Conservation (phyloP, 2,113 vertebrate species). For the Xerus inauris region DNA sequence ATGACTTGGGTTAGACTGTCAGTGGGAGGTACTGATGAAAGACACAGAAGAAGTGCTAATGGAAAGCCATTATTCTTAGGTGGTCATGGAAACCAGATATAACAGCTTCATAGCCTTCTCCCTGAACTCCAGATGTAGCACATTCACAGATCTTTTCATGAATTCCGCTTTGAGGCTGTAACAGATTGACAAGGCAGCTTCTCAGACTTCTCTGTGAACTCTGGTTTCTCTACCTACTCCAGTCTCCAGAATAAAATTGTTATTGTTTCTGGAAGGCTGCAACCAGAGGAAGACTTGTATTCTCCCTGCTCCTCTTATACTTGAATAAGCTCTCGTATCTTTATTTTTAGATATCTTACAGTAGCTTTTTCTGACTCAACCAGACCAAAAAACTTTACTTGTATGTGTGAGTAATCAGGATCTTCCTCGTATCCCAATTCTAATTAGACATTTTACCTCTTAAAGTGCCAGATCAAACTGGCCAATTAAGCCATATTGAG, state of each 20-base stretch:
- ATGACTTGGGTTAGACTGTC: background rate
- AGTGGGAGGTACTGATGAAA: background rate
- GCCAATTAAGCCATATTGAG: background rate
- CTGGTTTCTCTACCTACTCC: background rate
- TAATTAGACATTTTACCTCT: slow-evolving; percentile 10
- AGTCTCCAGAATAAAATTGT: background rate
- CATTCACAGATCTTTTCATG: background rate
- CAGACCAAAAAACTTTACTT: background rate
- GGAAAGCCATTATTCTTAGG: background rate
- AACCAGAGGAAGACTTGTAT: background rate
- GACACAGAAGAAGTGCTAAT: background rate
- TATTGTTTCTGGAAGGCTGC: background rate
- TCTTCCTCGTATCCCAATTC: slow-evolving; percentile 24
- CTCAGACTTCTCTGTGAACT: background rate
- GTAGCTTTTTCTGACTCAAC: background rate
- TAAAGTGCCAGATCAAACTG: background rate
- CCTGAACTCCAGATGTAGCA: background rate
- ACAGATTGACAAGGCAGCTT: background rate
- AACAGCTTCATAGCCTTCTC: background rate
- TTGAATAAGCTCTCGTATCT: background rate
- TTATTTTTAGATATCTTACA: background rate
- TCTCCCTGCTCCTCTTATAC: background rate
- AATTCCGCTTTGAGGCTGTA: background rate
- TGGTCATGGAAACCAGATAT: background rate
- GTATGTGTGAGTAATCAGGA: background rate